A percentile compares a stretch with the other conserved stretches of the same genome.
phyloP scores from a whole-genome alignment of 2,888 invertebrate species.

The Catocala sponsa region DNA sequence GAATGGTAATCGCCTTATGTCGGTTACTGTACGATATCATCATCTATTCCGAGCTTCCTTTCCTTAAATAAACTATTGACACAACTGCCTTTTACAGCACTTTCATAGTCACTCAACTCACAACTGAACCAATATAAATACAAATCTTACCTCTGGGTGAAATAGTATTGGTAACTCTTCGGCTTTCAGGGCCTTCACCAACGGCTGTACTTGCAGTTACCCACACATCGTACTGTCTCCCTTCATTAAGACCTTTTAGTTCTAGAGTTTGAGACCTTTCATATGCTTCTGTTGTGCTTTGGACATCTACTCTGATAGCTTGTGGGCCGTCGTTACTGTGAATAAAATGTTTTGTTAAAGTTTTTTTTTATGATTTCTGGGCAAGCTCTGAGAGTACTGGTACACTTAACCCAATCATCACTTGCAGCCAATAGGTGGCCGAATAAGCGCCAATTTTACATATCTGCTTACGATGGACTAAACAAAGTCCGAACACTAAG shows the following conservation, averaged over 20 bases:
- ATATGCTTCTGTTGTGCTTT: conserved; percentile 66
- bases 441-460: no score
- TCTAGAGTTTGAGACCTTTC: conserved; percentile 83
- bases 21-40: no score
- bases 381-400: no score
- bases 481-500: no score
- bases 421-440: no score
- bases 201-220: conserved; percentile 89
- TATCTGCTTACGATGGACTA: no score
- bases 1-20: no score
- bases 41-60: no score
- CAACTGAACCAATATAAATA: background rate
- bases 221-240: conserved; percentile 90
- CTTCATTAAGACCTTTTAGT: conserved; percentile 84
- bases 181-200: conserved; percentile 88
- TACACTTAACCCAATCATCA: no score
- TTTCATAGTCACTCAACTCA: no score
- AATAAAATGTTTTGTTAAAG: background rate
- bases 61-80: no score
- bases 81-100: no score
- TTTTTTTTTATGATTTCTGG: background rate
- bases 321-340: conserved; percentile 80
- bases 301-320: conserved; percentile 74
- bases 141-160: conserved; percentile 81
- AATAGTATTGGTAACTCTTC: conserved; percentile 84